Evolutionary conservation across 2,113 vertebrate genomes (phyloP).

Genomic region (Caloenas nicobarica): DNA sequence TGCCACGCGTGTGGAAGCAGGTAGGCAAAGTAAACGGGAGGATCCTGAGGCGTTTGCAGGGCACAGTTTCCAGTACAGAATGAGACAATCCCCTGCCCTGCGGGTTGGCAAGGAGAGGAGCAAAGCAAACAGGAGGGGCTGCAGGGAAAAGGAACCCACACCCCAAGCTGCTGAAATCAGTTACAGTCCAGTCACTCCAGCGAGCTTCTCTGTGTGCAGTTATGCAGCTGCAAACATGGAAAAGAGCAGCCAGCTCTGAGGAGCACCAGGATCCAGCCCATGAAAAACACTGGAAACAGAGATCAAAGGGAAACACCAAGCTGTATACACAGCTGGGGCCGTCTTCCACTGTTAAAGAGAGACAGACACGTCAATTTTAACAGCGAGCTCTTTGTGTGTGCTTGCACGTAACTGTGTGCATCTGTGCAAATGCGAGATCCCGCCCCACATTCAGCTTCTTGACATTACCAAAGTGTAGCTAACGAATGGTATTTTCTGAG

Average conservation of each 20-base stretch:
- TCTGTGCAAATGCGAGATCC: neutral
- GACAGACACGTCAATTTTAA: neutral
- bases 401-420: neutral
- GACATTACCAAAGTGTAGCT: neutral
- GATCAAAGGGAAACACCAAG: constrained; percentile 45
- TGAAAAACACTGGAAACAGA: constrained; percentile 39
- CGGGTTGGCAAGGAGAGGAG: neutral
- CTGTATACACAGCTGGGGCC: constrained; percentile 57
- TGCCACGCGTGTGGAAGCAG: accelerated
- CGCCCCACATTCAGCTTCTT: neutral
- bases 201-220: neutral
- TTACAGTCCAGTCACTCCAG: neutral
- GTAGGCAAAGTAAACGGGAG: neutral
- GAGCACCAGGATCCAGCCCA: neutral
- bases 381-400: constrained; percentile 22
- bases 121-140: neutral
- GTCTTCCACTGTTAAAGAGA: constrained; percentile 9
- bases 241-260: neutral
- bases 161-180: neutral
- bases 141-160: neutral
- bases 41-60: neutral
- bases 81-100: neutral
- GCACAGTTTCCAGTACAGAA: neutral
- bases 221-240: constrained; percentile 2
- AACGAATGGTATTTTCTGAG: neutral